Evolutionary conservation across 1,140 invertebrate genomes (phyloP), one percentile per base, ranked within the genome.

Genomic region (Drosophila repletoides): DNA sequence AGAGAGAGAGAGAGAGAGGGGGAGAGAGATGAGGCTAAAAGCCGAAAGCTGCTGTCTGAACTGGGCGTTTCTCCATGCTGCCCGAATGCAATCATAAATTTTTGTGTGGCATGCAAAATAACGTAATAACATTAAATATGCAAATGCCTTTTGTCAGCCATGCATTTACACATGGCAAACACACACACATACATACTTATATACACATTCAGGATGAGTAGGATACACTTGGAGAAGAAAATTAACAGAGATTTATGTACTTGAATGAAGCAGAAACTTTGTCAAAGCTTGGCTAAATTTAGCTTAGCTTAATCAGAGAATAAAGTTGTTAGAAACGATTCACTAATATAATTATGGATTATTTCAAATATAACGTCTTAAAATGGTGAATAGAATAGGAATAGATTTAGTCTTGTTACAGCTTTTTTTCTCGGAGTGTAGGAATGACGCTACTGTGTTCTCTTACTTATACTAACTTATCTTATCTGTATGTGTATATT

Each of bases 81-180:
- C 41, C 67, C 59, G 79, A 72, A 86, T 86, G 80, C 80, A 86
- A 86, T 86, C 80, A 86, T 86, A 86, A 76, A 86, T 86, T 86
- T 86, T 76, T 80, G 80, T 86, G 80, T 52, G 56, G 74, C 75
- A 86, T 80, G 80, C 80, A 86, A 86, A 84, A 86, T 86, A 86
- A 86, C 80, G 80, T 86, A 86, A 86, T 86, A 86, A 86, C 81
- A 86, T 86, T 86, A 86, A 86, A 86, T 86, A 86, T 86, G 80
- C 80, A 86, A 86, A 86, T 86, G 80, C 81, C 81, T 86, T 86
- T 86, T 86, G 80, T 86, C 80, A 86, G 80, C 81, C 72, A 80
- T 84, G 80, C 80, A 86, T 86, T 86, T 86, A 72, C 79, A 75
- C 71, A 79, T 65, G 51, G 33, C 56, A 77, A 79, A 68, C 59